Percentiles rank a stretch among this genome's conserved stretches.
These are phyloP conservation scores for Enteromius afrohamiltoni DNA, from an alignment of 2,797 vertebrate genomes.

Conservation along the genomic window DNA sequence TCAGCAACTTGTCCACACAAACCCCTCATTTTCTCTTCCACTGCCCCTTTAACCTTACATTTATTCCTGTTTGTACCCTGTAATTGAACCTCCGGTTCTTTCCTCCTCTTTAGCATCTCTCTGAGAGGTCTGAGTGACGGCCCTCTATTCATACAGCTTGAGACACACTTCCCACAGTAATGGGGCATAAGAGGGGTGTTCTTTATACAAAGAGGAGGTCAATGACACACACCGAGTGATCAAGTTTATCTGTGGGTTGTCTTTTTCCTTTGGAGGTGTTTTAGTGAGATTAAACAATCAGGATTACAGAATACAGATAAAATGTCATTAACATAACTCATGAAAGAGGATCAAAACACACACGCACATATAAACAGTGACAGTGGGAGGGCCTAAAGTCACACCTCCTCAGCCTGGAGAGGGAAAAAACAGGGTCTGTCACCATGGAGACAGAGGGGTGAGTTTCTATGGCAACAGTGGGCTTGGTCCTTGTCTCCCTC, in stretches of 20 bases:
- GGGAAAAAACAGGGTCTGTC: conserved; percentile 54
- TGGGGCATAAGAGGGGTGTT: conserved; percentile 17
- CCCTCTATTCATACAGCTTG: conserved; percentile 10
- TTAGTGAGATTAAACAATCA: conserved; percentile 45
- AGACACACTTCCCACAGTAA: conserved; percentile 12
- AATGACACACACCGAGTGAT: not conserved
- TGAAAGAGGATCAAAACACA: conserved; percentile 38
- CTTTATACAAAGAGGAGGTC: not conserved
- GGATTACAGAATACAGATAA: conserved; percentile 36
- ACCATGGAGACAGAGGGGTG: conserved; percentile 61
- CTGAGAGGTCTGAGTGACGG: not conserved
- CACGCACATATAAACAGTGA: conserved; percentile 31
- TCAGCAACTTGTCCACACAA: conserved; percentile 12
- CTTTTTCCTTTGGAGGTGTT: conserved; percentile 10
- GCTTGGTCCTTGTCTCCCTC: conserved; percentile 58
- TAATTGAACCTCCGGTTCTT: conserved; percentile 13
- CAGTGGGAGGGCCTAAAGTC: conserved; percentile 52
- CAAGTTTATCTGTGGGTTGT: not conserved
- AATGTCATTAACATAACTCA: conserved; percentile 24
- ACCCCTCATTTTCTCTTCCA: conserved; percentile 30
- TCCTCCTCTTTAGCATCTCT: conserved; percentile 17
- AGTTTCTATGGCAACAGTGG: conserved; percentile 64
- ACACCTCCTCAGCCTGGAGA: conserved; percentile 56
- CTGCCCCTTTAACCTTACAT: conserved; percentile 11
- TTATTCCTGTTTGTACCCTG: conserved; percentile 24